phyloP scores from a whole-genome alignment of 2,797 vertebrate genomes.

The Acanthopagrus latus region DNA sequence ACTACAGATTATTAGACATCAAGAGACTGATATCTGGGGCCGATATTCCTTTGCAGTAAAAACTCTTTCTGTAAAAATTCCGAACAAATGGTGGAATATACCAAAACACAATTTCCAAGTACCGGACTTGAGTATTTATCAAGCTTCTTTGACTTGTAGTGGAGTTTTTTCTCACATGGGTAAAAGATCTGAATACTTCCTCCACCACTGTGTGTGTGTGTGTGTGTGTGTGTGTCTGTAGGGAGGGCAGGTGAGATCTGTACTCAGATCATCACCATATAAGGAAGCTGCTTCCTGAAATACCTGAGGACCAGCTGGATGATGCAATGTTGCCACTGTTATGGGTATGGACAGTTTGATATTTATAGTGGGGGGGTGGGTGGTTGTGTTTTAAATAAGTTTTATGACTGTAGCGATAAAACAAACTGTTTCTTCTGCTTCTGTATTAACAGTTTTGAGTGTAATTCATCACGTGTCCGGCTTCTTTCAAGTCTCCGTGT shows the following conservation, averaged over 20 bases:
- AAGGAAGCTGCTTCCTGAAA: conserved; percentile 61
- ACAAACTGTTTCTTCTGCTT: neutral
- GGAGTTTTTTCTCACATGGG: no score
- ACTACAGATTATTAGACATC: no score
- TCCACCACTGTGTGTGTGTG: neutral
- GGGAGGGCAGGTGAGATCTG: conserved; percentile 35
- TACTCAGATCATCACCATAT: conserved; percentile 27
- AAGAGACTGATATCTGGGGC: no score
- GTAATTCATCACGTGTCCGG: conserved; percentile 16
- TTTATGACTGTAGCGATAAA: neutral
- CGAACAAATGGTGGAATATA: no score
- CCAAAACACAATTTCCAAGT: no score
- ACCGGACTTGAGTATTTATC: no score
- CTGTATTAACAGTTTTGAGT: neutral
- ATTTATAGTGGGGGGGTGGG: neutral
- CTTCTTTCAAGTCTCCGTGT: conserved; percentile 44
- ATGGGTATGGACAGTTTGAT: neutral
- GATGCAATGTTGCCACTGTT: conserved; percentile 68
- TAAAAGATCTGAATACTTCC: no score
- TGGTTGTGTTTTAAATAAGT: neutral
- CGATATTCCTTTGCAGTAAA: no score
- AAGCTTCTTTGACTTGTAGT: no score
- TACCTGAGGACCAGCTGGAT: conserved; percentile 62
- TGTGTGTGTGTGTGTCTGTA: conserved; percentile 13
- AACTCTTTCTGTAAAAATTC: no score